These are phyloP conservation scores for Phycodurus eques DNA, from an alignment of 2,113 vertebrate species.

Conservation along the genomic window DNA sequence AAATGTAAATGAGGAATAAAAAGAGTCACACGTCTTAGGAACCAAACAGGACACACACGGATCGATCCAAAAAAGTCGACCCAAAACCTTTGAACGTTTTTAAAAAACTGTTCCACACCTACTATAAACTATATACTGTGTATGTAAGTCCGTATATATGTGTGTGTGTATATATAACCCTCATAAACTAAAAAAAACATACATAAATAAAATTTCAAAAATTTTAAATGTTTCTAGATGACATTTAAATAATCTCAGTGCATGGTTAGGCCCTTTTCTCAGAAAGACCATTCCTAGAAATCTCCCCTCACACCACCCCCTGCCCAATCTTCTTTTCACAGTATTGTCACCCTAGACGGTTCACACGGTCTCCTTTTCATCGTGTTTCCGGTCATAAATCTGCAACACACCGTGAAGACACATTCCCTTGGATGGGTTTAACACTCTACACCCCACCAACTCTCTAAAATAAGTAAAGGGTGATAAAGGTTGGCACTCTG, in stretches of 20 bases:
- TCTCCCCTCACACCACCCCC: background rate
- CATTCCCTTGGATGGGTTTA: constrained; percentile 58
- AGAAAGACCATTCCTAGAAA: constrained; percentile 4
- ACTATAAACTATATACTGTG: no score
- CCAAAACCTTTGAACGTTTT: no score
- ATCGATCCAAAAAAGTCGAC: no score
- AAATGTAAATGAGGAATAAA: no score
- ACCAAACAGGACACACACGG: no score
- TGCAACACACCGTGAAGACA: constrained; percentile 61
- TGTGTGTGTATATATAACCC: no score
- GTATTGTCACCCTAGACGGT: constrained; percentile 66
- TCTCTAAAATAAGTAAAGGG: constrained; percentile 26
- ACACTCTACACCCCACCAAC: constrained; percentile 39
- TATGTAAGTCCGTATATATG: no score
- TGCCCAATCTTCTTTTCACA: constrained; percentile 49
- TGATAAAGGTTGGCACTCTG: constrained; percentile 37
- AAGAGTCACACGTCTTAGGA: no score
- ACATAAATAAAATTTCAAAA: background rate
- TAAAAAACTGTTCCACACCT: no score
- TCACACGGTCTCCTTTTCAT: constrained; percentile 66
- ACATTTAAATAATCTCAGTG: constrained; percentile 8
- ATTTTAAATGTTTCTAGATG: background rate
- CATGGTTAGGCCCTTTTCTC: constrained; percentile 17
- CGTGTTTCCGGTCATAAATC: constrained; percentile 69
- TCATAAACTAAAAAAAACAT: no score